These are phyloP conservation scores for Paraplagusia blochii DNA, from an alignment of 2,113 vertebrate species.

Conservation along the genomic window DNA sequence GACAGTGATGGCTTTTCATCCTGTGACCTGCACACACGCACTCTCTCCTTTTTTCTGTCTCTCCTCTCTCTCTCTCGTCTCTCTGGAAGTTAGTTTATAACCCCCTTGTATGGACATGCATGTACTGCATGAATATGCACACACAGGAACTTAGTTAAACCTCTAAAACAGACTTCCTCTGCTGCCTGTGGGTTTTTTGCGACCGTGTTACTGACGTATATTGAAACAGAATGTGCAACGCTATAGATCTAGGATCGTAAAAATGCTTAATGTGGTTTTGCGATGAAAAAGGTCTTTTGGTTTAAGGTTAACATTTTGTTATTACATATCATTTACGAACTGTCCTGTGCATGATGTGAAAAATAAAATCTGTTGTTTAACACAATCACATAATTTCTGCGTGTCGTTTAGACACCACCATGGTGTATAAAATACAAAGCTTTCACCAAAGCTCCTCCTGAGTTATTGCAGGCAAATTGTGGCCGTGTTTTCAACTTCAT, in stretches of 20 bases:
- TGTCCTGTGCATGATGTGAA: no score
- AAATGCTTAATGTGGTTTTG: neutral
- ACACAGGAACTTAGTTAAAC: slow-evolving; percentile 37
- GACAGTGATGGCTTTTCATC: slow-evolving; percentile 59
- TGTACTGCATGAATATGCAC: slow-evolving; percentile 30
- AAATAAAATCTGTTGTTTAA: no score
- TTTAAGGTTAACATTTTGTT: no score
- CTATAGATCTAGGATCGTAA: slow-evolving; percentile 6
- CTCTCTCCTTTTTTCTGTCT: neutral
- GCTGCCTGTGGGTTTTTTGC: slow-evolving; percentile 21
- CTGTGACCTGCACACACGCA: slow-evolving; percentile 37
- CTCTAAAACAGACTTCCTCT: slow-evolving; percentile 59
- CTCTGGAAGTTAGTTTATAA: slow-evolving; percentile 54
- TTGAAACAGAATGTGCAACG: slow-evolving; percentile 31
- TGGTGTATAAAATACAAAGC: no score
- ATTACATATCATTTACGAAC: no score
- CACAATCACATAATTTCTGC: no score
- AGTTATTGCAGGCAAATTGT: no score
- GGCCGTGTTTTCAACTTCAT: no score
- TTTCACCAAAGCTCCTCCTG: no score
- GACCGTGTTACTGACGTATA: slow-evolving; percentile 32
- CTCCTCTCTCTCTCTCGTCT: neutral
- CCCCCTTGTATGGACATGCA: slow-evolving; percentile 34
- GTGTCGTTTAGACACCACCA: no score
- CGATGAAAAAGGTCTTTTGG: no score